Base-by-base conservation (phyloP, 2,888 invertebrate genomes). In the Leucoptera coffeella region DNA sequence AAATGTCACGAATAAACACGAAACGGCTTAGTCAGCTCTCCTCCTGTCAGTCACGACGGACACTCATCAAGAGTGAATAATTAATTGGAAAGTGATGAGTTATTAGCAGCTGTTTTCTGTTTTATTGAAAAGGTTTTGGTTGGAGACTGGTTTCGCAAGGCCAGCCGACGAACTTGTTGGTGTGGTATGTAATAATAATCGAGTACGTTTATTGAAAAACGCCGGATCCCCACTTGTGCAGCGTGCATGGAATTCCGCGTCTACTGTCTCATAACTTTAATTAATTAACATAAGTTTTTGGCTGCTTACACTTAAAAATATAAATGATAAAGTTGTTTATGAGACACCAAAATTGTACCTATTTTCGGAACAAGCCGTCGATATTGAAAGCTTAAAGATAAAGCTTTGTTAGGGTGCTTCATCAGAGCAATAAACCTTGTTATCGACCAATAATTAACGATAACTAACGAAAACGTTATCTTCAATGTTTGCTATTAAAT, bases 81-180 rank as follows among this genome's bases (percentile, higher is more conserved):
- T 56, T 49, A 53, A 53, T 56, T 50, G 49, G 44, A 41, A 58
- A 56, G 59, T 55, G 64, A 57, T 56, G 59, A 61, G 46, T 45
- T 47, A 45, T 45, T 45, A 43, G 45, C 47, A 26, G 47, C 57
- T 52, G 56, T 61, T 56, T 61, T 67, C 67, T 67, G 67, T 69
- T 62, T 67, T 61, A 64, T 67, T 67, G 60, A 65, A 67, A 67
- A 67, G 67, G 67, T 61, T 65, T 60, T 54, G 53, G 51, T 58
- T 60, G 59, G 61, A 60, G 56, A 65, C 69, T 60, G 69, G 69
- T 69, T 69, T 49, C 45, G 47, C 69, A 69, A 69, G 69, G 69
- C 67, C 69, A 67, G 62, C 46, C 69, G 60, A 53, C 67, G 62
- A 64, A 65, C 64, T 60, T 57, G 51, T 50, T 42, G 32, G 29